Conservation (phyloP, 2,888 invertebrate species). For the Phaonia tiefii region DNA sequence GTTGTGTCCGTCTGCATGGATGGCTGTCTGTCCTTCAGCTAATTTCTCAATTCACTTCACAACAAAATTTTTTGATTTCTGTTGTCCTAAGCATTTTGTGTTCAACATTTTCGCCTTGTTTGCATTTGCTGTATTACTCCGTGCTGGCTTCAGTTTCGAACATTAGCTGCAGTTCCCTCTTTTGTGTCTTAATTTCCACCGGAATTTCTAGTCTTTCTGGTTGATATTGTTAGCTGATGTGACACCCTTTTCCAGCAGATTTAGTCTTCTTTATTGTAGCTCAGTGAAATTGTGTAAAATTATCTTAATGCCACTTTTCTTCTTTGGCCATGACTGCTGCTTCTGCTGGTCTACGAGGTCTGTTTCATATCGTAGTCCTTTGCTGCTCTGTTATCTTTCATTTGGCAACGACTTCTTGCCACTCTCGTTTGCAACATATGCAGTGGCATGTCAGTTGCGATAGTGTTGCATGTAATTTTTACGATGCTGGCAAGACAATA, state of each 20-base stretch:
- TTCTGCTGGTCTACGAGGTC: background rate
- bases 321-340: background rate
- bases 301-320: constrained; percentile 16
- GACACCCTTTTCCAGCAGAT: constrained; percentile 37
- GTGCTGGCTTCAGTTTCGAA: constrained; percentile 20
- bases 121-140: background rate
- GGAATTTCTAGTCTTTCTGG: background rate
- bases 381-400: constrained; percentile 1
- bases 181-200: constrained; percentile 29
- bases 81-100: constrained; percentile 10
- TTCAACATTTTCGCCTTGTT: background rate
- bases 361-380: background rate
- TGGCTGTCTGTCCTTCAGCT: constrained; percentile 8
- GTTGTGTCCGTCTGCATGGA: too few species aligned
- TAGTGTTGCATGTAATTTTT: constrained; percentile 41
- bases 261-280: constrained; percentile 6
- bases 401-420: constrained; percentile 16
- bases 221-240: constrained; percentile 29
- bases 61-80: constrained; percentile 20
- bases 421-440: constrained; percentile 3
- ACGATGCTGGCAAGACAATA: constrained; percentile 7
- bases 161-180: constrained; percentile 46
- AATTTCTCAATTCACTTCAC: constrained; percentile 31
- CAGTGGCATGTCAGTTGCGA: background rate
- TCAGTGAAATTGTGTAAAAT: constrained; percentile 19